Percentiles rank a stretch among this genome's conserved stretches.
These are phyloP conservation scores for Muscicapa comitata DNA, from an alignment of 2,797 vertebrate genomes.

Conservation along the genomic window DNA sequence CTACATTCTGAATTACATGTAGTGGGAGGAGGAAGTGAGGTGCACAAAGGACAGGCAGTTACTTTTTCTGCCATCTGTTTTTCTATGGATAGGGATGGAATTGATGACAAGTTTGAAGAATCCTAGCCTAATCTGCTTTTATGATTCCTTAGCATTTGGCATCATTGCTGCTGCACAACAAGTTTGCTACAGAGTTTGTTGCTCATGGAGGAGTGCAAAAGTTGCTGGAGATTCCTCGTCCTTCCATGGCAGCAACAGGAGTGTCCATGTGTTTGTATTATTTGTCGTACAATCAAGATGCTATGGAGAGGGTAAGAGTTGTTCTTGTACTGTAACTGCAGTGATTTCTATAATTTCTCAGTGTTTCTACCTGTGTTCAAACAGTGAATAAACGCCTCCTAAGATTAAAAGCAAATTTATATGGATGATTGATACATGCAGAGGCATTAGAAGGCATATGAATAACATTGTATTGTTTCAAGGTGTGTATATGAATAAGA, in stretches of 20 bases:
- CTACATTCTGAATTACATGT: not conserved
- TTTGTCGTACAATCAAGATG: conserved; percentile 97
- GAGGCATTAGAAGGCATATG: not conserved
- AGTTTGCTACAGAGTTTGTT: conserved; percentile 98
- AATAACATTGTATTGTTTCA: not conserved
- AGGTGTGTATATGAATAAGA: not conserved
- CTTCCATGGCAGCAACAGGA: conserved; percentile 98
- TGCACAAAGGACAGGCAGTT: not conserved
- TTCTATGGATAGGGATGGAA: not conserved
- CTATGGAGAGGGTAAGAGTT: conserved; percentile 92
- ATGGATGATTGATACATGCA: not conserved
- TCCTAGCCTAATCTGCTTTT: conserved; percentile 29
- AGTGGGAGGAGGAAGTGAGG: not conserved
- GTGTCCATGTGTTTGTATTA: conserved; percentile 99
- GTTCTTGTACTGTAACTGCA: not conserved
- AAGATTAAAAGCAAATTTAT: not conserved
- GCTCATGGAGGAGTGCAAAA: conserved; percentile 98
- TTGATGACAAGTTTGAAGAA: not conserved
- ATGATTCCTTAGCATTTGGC: conserved; percentile 87
- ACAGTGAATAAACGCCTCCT: not conserved
- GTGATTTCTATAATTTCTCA: not conserved
- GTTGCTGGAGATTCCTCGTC: conserved; percentile 93
- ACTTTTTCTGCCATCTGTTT: not conserved
- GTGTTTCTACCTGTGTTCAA: not conserved
- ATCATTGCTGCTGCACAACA: conserved; percentile 95